Conservation (phyloP, 2,797 vertebrate genomes). For the Peromyscus eremicus region DNA sequence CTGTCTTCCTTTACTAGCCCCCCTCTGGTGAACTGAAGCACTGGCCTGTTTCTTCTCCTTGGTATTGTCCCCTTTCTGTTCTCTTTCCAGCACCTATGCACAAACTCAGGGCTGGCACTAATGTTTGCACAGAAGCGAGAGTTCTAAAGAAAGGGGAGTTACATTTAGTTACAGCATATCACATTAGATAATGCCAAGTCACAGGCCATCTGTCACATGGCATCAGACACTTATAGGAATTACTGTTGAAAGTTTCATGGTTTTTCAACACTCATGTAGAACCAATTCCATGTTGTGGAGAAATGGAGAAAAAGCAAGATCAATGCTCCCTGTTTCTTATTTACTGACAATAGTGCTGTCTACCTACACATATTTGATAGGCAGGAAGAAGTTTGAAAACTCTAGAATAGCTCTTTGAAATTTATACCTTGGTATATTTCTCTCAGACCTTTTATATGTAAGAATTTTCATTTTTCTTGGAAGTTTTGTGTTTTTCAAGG, state of each 20-base stretch:
- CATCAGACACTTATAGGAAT: constrained; percentile 60
- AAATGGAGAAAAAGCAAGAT: constrained; percentile 84
- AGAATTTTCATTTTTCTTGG: constrained; percentile 56
- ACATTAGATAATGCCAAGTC: constrained; percentile 79
- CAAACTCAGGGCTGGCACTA: not conserved
- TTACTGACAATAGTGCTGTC: constrained; percentile 84
- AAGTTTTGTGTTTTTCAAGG: not conserved
- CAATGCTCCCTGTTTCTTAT: constrained; percentile 85
- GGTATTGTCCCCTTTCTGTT: not conserved
- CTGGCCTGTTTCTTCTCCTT: not conserved
- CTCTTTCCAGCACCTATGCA: not conserved
- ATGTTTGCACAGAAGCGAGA: not conserved
- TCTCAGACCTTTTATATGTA: constrained; percentile 51
- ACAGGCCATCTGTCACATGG: constrained; percentile 72
- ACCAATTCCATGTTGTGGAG: constrained; percentile 73
- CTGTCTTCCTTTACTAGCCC: not conserved
- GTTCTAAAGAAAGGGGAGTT: constrained; percentile 3
- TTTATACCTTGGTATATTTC: constrained; percentile 62
- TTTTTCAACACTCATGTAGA: constrained; percentile 81
- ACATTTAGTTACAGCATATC: constrained; percentile 1
- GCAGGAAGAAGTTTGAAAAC: constrained; percentile 81
- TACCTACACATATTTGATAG: constrained; percentile 83
- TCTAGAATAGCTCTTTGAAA: constrained; percentile 78
- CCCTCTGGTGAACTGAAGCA: not conserved
- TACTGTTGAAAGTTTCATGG: constrained; percentile 67